These are phyloP conservation scores for Abrostola triplasia DNA, from an alignment of 2,888 invertebrate genomes.

Conservation along the genomic window DNA sequence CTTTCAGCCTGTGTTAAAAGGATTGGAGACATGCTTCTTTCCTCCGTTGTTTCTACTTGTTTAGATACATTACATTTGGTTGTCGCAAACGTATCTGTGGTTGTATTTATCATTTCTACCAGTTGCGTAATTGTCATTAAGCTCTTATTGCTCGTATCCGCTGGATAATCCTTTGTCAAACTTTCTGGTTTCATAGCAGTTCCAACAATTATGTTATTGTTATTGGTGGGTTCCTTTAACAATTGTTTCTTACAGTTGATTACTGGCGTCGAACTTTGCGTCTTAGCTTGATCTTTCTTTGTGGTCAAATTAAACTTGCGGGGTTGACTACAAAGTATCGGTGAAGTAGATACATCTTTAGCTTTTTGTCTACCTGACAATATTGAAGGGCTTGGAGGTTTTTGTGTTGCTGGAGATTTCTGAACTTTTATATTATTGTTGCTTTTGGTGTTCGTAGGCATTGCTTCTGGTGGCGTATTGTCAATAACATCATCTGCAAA, in stretches of 20 bases:
- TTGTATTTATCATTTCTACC: slow-evolving; percentile 81
- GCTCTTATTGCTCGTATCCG: slow-evolving; percentile 72
- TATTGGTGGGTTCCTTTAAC: slow-evolving; percentile 53
- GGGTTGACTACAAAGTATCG: slow-evolving; percentile 75
- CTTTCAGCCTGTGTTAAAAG: slow-evolving; percentile 73
- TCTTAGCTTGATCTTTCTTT: slow-evolving; percentile 56
- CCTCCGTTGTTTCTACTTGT: slow-evolving; percentile 42
- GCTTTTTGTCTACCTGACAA: slow-evolving; percentile 69
- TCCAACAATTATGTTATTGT: slow-evolving; percentile 35
- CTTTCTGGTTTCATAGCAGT: slow-evolving; percentile 35
- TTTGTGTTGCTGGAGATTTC: slow-evolving; percentile 34
- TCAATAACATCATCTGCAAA: slow-evolving; percentile 77
- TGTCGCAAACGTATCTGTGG: slow-evolving; percentile 40
- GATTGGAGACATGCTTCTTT: slow-evolving; percentile 77
- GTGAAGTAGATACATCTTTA: slow-evolving; percentile 66
- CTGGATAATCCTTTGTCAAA: slow-evolving; percentile 43
- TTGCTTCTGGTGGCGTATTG: slow-evolving; percentile 50
- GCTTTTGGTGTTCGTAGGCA: slow-evolving; percentile 19
- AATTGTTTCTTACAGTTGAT: slow-evolving; percentile 63
- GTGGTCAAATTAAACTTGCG: slow-evolving; percentile 69
- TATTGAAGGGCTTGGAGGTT: slow-evolving; percentile 77
- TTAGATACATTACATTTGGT: background rate
- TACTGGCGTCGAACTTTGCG: slow-evolving; percentile 63
- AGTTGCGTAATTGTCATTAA: slow-evolving; percentile 84
- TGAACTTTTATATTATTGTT: slow-evolving; percentile 28